These are phyloP conservation scores for Cynopterus brachyotis DNA, from an alignment of 2,113 vertebrate genomes.

Conservation along the genomic window DNA sequence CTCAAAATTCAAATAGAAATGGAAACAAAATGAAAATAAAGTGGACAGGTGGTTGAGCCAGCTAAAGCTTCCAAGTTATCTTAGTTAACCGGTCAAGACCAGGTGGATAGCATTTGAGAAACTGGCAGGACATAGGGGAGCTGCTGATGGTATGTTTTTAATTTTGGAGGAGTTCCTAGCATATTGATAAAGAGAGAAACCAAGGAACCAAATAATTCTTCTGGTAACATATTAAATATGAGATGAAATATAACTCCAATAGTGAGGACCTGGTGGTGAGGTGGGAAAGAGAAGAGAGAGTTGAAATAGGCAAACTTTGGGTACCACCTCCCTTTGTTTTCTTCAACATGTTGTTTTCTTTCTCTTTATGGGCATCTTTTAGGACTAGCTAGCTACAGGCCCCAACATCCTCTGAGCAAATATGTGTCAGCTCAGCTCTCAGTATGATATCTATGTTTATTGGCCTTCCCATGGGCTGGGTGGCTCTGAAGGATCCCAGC, in stretches of 20 bases:
- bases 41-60: slow-evolving; percentile 48
- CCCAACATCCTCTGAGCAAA: background rate
- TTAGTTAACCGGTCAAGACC: slow-evolving; percentile 53
- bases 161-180: slow-evolving; percentile 50
- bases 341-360: background rate
- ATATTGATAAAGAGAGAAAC: slow-evolving; percentile 68
- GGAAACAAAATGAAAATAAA: slow-evolving; percentile 67
- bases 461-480: background rate
- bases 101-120: slow-evolving; percentile 37
- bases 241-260: slow-evolving; percentile 44
- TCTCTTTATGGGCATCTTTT: background rate
- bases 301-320: background rate
- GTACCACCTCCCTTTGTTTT: background rate
- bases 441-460: background rate
- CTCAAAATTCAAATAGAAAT: slow-evolving; percentile 64
- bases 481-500: background rate
- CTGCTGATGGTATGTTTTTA: slow-evolving; percentile 21
- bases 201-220: slow-evolving; percentile 64
- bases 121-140: slow-evolving; percentile 33
- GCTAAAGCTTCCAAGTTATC: slow-evolving; percentile 44
- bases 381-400: background rate
- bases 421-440: background rate
- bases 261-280: background rate
- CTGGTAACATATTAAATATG: slow-evolving; percentile 33
- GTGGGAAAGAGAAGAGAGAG: slow-evolving; percentile 7